These are phyloP conservation scores for Drosophila helvetica DNA, from an alignment of 2,888 invertebrate species.

Conservation along the genomic window DNA sequence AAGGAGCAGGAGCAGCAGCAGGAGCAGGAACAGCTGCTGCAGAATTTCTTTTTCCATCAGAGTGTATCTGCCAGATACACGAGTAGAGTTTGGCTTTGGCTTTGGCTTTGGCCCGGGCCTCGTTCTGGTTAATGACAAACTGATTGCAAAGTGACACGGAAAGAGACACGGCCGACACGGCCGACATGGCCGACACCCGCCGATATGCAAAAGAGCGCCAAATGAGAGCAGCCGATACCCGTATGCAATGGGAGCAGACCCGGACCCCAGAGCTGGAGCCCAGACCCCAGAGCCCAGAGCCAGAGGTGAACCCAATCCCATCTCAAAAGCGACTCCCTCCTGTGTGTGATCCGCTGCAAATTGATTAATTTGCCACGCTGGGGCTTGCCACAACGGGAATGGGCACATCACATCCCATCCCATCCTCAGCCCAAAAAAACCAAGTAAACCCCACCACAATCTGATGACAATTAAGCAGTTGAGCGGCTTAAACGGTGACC, in stretches of 20 bases:
- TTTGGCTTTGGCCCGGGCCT: constrained; percentile 10
- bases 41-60: constrained; percentile 37
- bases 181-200: constrained; percentile 38
- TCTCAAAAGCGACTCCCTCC: not conserved
- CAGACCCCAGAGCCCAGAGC: not conserved
- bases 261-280: not conserved
- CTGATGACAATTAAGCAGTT: constrained; percentile 78
- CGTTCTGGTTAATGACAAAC: constrained; percentile 54
- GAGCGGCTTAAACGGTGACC: constrained; percentile 73
- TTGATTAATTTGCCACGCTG: constrained; percentile 73
- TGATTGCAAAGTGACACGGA: constrained; percentile 56
- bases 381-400: constrained; percentile 65
- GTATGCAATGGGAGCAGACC: constrained; percentile 25
- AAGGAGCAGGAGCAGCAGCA: constrained; percentile 10
- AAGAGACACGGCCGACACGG: constrained; percentile 33
- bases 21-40: constrained; percentile 14
- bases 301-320: constrained; percentile 14
- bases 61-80: constrained; percentile 40
- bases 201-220: constrained; percentile 27
- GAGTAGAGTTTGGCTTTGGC: constrained; percentile 6
- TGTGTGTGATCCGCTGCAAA: constrained; percentile 56
- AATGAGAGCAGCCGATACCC: constrained; percentile 32
- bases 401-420: constrained; percentile 19
- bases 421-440: constrained; percentile 30
- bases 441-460: constrained; percentile 47